These are phyloP conservation scores for Ophiodon elongatus DNA, from an alignment of 2,113 vertebrate genomes.

Conservation along the genomic window DNA sequence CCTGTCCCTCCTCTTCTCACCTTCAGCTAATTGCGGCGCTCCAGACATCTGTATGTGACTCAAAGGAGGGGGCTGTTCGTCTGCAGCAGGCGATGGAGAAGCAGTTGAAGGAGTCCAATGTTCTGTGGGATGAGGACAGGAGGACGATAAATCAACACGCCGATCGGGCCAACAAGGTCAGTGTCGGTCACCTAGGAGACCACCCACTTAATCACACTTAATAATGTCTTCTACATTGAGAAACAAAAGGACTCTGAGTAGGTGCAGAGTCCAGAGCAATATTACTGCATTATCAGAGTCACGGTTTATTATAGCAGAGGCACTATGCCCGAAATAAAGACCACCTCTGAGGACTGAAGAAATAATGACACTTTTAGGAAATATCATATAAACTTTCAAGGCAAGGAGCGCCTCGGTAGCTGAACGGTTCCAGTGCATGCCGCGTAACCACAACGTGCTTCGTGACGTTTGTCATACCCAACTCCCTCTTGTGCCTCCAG, in stretches of 20 bases:
- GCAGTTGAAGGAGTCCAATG: constrained; percentile 83
- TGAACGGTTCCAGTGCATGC: background rate
- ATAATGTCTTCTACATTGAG: background rate
- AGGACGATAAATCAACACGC: constrained; percentile 84
- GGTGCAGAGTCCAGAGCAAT: background rate
- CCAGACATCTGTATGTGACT: constrained; percentile 83
- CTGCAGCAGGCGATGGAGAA: constrained; percentile 85
- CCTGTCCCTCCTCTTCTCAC: background rate
- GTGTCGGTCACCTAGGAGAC: background rate
- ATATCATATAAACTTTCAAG: too few relatives aligned
- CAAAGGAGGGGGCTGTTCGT: constrained; percentile 85
- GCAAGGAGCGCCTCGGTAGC: background rate
- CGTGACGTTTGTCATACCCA: too few relatives aligned
- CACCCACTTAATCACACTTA: background rate
- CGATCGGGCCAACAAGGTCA: constrained; percentile 89
- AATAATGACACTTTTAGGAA: background rate
- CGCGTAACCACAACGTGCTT: too few relatives aligned
- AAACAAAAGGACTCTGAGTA: background rate
- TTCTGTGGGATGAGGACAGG: constrained; percentile 89
- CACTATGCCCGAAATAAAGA: background rate
- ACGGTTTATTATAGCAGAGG: background rate
- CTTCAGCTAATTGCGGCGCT: constrained; percentile 90
- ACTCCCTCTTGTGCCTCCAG: background rate
- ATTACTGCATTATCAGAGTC: background rate
- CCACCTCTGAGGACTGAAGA: background rate